A percentile compares a stretch with the other conserved stretches of the same genome.
These are phyloP conservation scores for Pristionchus pacificus DNA, from an alignment of 1,140 invertebrate genomes.

Conservation along the genomic window DNA sequence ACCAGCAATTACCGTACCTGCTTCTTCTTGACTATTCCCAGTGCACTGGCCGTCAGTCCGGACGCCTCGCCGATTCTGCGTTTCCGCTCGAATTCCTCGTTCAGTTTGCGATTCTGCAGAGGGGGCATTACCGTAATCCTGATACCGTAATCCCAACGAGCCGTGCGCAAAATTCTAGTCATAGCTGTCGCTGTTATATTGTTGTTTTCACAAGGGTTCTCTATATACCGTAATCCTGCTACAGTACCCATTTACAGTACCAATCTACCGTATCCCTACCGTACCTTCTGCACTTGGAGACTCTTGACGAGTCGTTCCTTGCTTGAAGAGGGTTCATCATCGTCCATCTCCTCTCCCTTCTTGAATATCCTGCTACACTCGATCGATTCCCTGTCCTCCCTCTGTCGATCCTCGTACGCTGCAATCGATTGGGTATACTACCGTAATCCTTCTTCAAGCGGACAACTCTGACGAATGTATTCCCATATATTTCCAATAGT, in stretches of 20 bases:
- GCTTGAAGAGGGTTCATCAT: not conserved
- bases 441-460: too few relatives aligned
- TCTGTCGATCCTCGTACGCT: conserved; percentile 33
- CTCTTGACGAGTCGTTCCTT: not conserved
- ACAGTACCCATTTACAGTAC: too few relatives aligned
- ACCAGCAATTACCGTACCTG: too few relatives aligned
- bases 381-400: conserved; percentile 9
- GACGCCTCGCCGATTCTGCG: not conserved
- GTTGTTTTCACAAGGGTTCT: too few relatives aligned
- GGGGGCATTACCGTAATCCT: too few relatives aligned
- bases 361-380: conserved; percentile 4
- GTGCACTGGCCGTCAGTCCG: not conserved
- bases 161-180: too few relatives aligned
- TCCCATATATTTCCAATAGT: not conserved
- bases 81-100: not conserved
- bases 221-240: too few relatives aligned
- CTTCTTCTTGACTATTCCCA: not conserved
- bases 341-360: not conserved
- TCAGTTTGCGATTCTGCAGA: not conserved
- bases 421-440: conserved; percentile 11
- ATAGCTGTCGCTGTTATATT: too few relatives aligned
- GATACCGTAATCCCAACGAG: too few relatives aligned
- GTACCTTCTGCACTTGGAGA: not conserved
- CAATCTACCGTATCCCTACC: too few relatives aligned
- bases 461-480: not conserved